Evolutionary conservation across 2,888 invertebrate species (phyloP).

Genomic region (Cantharis flavilabris): DNA sequence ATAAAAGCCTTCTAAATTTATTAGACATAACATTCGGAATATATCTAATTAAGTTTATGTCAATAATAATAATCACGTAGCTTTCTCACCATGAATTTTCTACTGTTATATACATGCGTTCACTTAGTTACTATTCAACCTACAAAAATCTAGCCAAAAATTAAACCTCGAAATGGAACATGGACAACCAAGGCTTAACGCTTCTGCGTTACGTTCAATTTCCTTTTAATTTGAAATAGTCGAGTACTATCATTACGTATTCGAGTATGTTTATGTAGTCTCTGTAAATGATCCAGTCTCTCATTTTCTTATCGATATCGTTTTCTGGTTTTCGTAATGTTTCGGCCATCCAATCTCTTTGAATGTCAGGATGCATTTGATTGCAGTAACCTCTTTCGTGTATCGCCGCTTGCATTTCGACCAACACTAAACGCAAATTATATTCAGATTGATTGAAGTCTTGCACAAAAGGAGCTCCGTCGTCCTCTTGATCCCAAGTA

Average conservation of each 20-base stretch:
- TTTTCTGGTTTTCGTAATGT: conserved; percentile 48
- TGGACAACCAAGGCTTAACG: conserved; percentile 15
- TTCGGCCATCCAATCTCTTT: conserved; percentile 55
- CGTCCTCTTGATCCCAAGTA: conserved; percentile 62
- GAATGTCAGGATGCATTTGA: conserved; percentile 57
- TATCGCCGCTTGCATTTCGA: conserved; percentile 68
- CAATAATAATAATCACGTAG: conserved; percentile 4
- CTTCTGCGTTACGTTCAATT: conserved; percentile 13
- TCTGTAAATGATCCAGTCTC: conserved; percentile 67
- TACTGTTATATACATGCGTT: conserved; percentile 13
- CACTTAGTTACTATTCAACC: conserved; percentile 8
- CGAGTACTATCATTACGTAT: conserved; percentile 60
- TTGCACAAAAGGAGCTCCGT: conserved; percentile 54
- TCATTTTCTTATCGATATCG: conserved; percentile 55
- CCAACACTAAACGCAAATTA: conserved; percentile 67
- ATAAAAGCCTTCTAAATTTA: conserved; percentile 32
- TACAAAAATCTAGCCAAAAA: conserved; percentile 16
- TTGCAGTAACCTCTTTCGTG: conserved; percentile 54
- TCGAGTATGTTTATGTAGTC: conserved; percentile 67
- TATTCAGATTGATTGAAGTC: conserved; percentile 65
- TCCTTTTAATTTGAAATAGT: conserved; percentile 43
- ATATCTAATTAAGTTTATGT: conserved; percentile 13
- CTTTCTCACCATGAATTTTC: conserved; percentile 6
- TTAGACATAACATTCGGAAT: conserved; percentile 22
- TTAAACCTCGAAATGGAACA: conserved; percentile 22